Evolutionary conservation across 1,140 invertebrate species (phyloP).

Genomic region (Nylanderia fulva): DNA sequence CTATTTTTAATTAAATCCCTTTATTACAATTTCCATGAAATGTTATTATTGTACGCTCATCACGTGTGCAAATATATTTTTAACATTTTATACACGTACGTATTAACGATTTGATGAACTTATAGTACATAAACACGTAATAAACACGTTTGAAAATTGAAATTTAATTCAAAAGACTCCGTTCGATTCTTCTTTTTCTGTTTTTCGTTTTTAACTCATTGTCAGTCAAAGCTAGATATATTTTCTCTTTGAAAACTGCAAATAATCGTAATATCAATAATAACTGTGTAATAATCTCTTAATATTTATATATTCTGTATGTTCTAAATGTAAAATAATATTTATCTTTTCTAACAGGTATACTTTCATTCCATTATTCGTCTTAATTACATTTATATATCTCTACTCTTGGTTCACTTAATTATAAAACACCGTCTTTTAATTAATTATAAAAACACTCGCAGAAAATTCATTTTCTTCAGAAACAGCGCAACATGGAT

Average conservation of each 20-base stretch:
- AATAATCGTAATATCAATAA: not conserved
- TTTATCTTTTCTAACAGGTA: constrained; percentile 7
- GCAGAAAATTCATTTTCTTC: not conserved
- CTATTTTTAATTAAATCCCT: not conserved
- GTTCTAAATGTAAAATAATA: not conserved
- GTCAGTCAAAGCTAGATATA: not conserved
- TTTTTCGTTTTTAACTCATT: not conserved
- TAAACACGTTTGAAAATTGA: not conserved
- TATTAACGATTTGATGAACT: not conserved
- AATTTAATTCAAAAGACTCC: not conserved
- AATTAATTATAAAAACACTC: constrained; percentile 42
- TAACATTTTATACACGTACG: not conserved
- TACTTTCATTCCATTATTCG: constrained; percentile 21
- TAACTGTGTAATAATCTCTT: constrained; percentile 8
- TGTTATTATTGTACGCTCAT: not conserved
- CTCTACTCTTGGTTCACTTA: not conserved
- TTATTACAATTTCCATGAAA: not conserved
- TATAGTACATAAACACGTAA: not conserved
- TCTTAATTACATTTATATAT: not conserved
- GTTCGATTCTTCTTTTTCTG: not conserved
- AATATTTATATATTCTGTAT: not conserved
- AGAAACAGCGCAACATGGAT: not conserved
- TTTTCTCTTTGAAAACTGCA: not conserved
- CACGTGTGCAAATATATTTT: not conserved
- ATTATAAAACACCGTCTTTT: constrained; percentile 23